These are phyloP conservation scores for Tragulus kanchil DNA, from an alignment of 2,113 vertebrate genomes.

Conservation along the genomic window DNA sequence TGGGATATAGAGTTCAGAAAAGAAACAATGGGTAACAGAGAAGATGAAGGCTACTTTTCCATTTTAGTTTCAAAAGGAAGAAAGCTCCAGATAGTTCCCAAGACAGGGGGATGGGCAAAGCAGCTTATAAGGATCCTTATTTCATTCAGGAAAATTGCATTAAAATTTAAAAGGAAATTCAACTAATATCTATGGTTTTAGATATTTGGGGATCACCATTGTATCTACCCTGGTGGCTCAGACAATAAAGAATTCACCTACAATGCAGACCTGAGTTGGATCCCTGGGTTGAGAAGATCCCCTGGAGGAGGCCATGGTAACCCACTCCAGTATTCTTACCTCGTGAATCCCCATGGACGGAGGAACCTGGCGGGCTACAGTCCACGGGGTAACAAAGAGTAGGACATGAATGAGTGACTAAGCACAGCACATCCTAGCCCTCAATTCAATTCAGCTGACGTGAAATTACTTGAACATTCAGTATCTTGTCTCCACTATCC, in stretches of 20 bases:
- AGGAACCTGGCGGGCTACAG: too few relatives aligned
- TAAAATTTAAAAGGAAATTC: neutral
- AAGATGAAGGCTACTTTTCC: conserved; percentile 34
- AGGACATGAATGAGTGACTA: too few relatives aligned
- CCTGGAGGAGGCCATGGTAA: too few relatives aligned
- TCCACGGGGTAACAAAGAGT: too few relatives aligned
- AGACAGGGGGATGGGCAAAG: neutral
- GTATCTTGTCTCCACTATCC: neutral
- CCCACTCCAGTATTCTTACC: too few relatives aligned
- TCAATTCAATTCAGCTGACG: neutral
- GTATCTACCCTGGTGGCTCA: too few relatives aligned
- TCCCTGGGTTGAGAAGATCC: too few relatives aligned
- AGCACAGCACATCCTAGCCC: neutral
- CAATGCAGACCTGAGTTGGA: too few relatives aligned
- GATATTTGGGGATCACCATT: neutral
- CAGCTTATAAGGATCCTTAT: neutral
- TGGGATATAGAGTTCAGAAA: neutral
- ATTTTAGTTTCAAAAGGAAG: conserved; percentile 54
- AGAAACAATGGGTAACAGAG: neutral
- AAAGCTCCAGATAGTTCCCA: neutral
- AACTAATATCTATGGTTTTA: neutral
- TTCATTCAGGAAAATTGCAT: neutral
- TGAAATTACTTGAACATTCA: neutral
- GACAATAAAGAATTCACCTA: too few relatives aligned
- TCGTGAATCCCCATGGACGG: too few relatives aligned